Conservation (phyloP, 1,140 invertebrate genomes). For the Archivesica marissinica region DNA sequence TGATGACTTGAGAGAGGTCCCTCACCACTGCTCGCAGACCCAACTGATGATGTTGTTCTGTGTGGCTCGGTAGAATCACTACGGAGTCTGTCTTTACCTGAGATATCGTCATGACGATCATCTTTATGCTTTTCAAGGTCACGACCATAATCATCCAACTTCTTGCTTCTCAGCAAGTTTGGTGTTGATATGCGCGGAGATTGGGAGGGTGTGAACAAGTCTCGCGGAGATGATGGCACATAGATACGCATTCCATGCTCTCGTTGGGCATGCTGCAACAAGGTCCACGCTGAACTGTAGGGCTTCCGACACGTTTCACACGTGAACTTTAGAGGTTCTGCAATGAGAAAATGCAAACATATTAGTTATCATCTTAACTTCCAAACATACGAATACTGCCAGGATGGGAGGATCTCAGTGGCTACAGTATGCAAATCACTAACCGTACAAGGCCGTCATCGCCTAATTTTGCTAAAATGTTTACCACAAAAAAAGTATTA, state of each 20-base stretch:
- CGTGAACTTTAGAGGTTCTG: constrained; percentile 97
- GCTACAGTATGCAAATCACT: too few species aligned
- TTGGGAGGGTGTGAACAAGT: constrained; percentile 48
- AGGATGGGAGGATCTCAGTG: too few species aligned
- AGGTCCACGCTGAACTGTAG: constrained; percentile 95
- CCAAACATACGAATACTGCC: too few species aligned
- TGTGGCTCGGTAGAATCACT: constrained; percentile 51
- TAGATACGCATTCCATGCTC: constrained; percentile 97
- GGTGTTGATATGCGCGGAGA: constrained; percentile 46
- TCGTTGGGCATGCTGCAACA: constrained; percentile 97
- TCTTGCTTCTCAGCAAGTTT: constrained; percentile 42
- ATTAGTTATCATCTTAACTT: too few species aligned
- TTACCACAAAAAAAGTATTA: too few species aligned
- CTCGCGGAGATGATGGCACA: constrained; percentile 65
- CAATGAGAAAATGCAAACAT: constrained; percentile 86
- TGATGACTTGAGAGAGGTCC: constrained; percentile 77
- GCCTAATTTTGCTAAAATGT: too few species aligned
- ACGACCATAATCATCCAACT: constrained; percentile 25
- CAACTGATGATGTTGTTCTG: constrained; percentile 63
- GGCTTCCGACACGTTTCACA: constrained; percentile 97
- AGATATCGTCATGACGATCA: constrained; percentile 38
- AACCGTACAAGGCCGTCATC: too few species aligned
- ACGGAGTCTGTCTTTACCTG: constrained; percentile 43
- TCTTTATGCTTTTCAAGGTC: constrained; percentile 40
- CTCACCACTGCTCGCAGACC: constrained; percentile 78